Base-by-base conservation (phyloP, 2,113 vertebrate species). In the Cyprinodon tularosa region DNA sequence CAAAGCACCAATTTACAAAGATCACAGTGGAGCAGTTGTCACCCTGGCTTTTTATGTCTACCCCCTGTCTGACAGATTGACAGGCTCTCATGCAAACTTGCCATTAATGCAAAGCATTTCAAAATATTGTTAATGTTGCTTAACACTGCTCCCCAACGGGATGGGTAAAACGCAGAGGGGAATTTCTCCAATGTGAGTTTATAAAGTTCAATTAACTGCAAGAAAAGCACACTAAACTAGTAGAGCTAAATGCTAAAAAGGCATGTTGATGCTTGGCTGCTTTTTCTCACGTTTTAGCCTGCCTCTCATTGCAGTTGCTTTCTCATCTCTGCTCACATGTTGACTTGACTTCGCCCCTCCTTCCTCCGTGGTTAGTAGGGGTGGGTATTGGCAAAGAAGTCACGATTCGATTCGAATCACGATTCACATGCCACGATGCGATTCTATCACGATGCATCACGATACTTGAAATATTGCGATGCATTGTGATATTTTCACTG, bases 91-190 rank as follows among this genome's bases (percentile, higher is more conserved):
- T 57, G 13, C 80, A 80, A 78, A 82, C 74, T 67, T 84, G 88
- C 74, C 77, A 76, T 73, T 76, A 69, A 85, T 68, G 61, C 62
- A 77, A 82, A 76, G 62, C 76, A 61, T 20, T 62, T 66, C 67
- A 72, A 80, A 83, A 83, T 84, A 1, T 71, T 80, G 72, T 1
- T 83, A 75, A 85, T 78, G 66, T 60, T 62, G 66, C 83, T 13
- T 62, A 44, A 29, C 29, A 29, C 29, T 29, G 29, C 29, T 29
- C 29, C 29, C 29, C 29, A 29, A 29, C 29, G 29, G 29, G 29
- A 29, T 29, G 29, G 29, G 29, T 29, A 29, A 29, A 29, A 29
- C 29, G 29, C 29, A 29, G 29, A 29, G 29, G 29, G 29, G 29
- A 29, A 29, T 29, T 29, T 29, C 29, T 29, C 29, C 29, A 29